These are phyloP conservation scores for Gymnopithys bicolor DNA, from an alignment of 2,797 vertebrate species.

Conservation along the genomic window DNA sequence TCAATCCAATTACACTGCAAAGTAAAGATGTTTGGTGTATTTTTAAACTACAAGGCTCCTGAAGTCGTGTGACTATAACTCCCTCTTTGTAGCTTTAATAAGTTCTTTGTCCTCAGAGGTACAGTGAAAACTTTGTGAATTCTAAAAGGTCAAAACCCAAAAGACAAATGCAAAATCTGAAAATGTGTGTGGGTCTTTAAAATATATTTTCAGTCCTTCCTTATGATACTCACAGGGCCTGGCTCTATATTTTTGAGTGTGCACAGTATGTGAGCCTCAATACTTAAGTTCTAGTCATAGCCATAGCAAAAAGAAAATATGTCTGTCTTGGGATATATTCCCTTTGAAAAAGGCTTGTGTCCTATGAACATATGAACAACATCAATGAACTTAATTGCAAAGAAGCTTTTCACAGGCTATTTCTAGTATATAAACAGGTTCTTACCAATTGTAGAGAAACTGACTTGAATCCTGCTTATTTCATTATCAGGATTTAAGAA, in stretches of 20 bases:
- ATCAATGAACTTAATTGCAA: neutral
- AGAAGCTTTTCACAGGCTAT: neutral
- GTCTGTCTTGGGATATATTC: neutral
- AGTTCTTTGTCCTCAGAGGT: neutral
- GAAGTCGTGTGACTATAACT: neutral
- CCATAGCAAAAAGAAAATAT: slow-evolving; percentile 18
- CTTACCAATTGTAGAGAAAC: neutral
- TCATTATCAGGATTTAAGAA: neutral
- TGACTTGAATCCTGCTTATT: neutral
- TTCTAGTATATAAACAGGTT: neutral
- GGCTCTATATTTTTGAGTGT: neutral
- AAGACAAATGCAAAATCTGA: neutral
- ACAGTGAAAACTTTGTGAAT: neutral
- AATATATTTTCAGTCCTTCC: neutral
- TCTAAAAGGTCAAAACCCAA: neutral
- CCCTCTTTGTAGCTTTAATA: neutral
- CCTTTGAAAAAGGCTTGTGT: neutral
- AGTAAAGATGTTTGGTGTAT: neutral
- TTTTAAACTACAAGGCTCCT: neutral
- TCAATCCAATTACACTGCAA: neutral
- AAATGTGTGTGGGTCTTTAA: neutral
- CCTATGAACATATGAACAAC: neutral
- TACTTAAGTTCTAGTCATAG: neutral
- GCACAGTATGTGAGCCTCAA: neutral
- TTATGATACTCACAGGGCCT: neutral